phyloP scores from a whole-genome alignment of 2,113 vertebrate species.

The Syngnathus typhle region DNA sequence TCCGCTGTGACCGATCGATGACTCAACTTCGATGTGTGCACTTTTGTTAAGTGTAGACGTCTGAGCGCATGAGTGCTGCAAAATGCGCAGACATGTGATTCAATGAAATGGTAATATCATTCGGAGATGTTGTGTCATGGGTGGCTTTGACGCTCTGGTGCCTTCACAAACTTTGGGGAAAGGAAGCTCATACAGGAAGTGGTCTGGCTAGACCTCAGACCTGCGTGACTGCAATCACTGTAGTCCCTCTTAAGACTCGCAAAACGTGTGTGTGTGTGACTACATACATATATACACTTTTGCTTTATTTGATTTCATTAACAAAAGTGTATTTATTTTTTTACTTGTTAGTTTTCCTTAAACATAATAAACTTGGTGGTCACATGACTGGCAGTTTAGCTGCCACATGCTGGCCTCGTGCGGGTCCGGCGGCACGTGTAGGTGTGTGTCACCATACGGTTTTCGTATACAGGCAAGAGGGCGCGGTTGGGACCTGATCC shows the following conservation, averaged over 20 bases:
- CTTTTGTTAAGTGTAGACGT: slow-evolving; percentile 21
- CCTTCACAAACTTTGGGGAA: slow-evolving; percentile 36
- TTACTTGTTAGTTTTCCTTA: too few species aligned
- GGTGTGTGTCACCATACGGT: slow-evolving; percentile 14
- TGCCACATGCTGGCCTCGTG: slow-evolving; percentile 22
- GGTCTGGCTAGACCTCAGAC: slow-evolving; percentile 29
- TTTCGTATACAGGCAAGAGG: slow-evolving; percentile 15
- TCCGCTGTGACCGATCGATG: neutral
- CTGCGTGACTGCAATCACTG: slow-evolving; percentile 24
- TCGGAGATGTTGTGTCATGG: slow-evolving; percentile 10
- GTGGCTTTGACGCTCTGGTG: slow-evolving; percentile 24
- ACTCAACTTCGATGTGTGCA: neutral
- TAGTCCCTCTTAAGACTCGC: slow-evolving; percentile 8
- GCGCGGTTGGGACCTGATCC: slow-evolving; percentile 12
- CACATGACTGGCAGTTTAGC: slow-evolving; percentile 3
- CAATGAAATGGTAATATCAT: slow-evolving; percentile 25
- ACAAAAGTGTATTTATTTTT: too few species aligned
- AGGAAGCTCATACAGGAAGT: slow-evolving; percentile 50
- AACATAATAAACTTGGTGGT: neutral
- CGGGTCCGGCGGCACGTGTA: slow-evolving; percentile 24
- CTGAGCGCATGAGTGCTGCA: slow-evolving; percentile 23
- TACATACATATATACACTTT: neutral
- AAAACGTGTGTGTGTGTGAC: neutral
- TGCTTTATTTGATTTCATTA: too few species aligned
- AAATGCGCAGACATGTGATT: slow-evolving; percentile 26